Percentiles rank a stretch among this genome's conserved stretches.
Evolutionary conservation across 2,113 vertebrate genomes (phyloP).

Genomic region (Turnix velox): DNA sequence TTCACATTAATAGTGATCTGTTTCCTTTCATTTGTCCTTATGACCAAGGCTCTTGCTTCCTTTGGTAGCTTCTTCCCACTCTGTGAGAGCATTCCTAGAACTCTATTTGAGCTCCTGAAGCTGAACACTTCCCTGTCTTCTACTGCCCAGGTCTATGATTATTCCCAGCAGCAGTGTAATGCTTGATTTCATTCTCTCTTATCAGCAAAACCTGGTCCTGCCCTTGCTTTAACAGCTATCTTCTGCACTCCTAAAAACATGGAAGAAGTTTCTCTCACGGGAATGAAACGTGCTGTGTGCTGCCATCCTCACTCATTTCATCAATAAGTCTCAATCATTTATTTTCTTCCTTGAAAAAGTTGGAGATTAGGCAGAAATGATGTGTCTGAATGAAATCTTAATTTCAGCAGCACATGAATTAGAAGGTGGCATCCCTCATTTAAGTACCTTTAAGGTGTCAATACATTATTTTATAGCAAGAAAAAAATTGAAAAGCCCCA

Average conservation of each 20-base stretch:
- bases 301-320: not conserved
- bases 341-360: not conserved
- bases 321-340: not conserved
- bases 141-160: not conserved
- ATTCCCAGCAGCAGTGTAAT: not conserved
- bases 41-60: not conserved
- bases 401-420: not conserved
- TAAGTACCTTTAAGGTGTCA: not conserved
- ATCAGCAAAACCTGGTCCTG: not conserved
- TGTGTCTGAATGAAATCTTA: not conserved
- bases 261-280: not conserved
- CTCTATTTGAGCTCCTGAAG: not conserved
- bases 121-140: not conserved
- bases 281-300: not conserved
- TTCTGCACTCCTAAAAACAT: not conserved
- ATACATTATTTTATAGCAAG: not conserved
- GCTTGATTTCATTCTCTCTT: not conserved
- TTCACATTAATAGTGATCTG: not conserved
- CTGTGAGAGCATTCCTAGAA: not conserved
- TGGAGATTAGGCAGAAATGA: not conserved
- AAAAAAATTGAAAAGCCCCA: not conserved
- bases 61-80: not conserved
- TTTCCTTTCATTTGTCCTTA: not conserved
- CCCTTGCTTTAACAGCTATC: not conserved
- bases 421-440: not conserved